Base-by-base conservation (phyloP, 2,113 vertebrate genomes). In the Echinops telfairi region DNA sequence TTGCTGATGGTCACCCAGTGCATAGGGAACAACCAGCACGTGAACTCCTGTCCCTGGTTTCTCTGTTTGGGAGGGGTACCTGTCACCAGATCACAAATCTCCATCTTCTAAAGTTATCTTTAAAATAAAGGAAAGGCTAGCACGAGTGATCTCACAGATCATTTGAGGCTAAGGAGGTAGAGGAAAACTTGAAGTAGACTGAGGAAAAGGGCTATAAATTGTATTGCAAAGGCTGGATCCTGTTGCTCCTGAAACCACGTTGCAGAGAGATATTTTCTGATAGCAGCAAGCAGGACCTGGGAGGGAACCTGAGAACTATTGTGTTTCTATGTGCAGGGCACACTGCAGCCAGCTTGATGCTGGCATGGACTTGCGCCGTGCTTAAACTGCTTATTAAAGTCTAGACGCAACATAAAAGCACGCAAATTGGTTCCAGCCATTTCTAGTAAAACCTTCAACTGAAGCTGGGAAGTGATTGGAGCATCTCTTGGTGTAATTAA, bases 391-490 rank as follows among this genome's bases (percentile, higher is more conserved):
- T 99, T 99, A 99, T 99, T 99, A 99, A 99, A 98, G 99, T 99
- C 99, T 99, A 99, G 99, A 99, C 99, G 97, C 98, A 99, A 99
- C 98, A 99, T 99, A 98, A 99, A 99, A 99, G 99, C 98, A 99
- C 93, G 88, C 98, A 98, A 99, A 99, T 98, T 99, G 98, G 97
- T 98, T 98, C 98, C 98, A 99, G 98, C 98, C 97, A 97, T 98
- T 98, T 98, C 98, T 98, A 97, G 98, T 98, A 98, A 98, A 98
- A 98, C 97, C 98, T 98, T 98, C 96, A 98, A 94, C 97, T 97
- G 68, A 96, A 98, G 97, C 97, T 97, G 96, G 95, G 97, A 98
- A 98, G 98, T 97, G 98, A 98, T 98, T 98, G 98, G 98, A 97
- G 98, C 98, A 98, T 98, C 98, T 98, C 96, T 97, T 83, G 89